These are phyloP conservation scores for Hypotaenidia philippensis DNA, from an alignment of 2,797 vertebrate species.

Conservation along the genomic window DNA sequence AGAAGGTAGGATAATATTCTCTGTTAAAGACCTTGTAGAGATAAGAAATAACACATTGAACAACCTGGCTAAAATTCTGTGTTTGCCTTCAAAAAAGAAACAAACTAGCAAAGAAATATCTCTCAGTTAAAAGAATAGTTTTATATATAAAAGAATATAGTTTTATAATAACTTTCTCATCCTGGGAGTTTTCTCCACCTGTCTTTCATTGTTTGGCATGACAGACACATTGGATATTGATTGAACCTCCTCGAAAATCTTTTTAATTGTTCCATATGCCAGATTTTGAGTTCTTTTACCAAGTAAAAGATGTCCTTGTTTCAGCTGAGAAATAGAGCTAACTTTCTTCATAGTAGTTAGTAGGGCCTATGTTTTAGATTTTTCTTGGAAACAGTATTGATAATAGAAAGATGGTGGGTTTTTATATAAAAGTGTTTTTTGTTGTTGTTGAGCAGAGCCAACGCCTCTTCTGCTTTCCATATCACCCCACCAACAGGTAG, in stretches of 20 bases:
- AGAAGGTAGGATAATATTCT: background rate
- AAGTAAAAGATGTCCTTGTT: no score
- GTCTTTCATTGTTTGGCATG: background rate
- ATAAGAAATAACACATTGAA: background rate
- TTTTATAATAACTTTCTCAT: background rate
- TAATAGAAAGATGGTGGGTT: no score
- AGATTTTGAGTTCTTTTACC: background rate
- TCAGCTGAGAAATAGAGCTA: no score
- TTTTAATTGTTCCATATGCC: background rate
- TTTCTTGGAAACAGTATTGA: no score
- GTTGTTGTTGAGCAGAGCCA: no score
- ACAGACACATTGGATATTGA: background rate
- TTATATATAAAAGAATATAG: background rate
- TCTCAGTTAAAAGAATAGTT: background rate
- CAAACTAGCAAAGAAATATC: background rate
- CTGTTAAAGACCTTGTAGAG: background rate
- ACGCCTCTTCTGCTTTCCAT: no score
- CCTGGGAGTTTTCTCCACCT: background rate
- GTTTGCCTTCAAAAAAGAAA: background rate
- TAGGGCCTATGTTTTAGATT: no score
- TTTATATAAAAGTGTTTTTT: no score
- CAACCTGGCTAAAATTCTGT: background rate
- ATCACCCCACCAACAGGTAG: no score
- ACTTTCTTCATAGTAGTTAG: no score
- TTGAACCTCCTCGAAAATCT: background rate